Base-by-base conservation (phyloP, 2,888 invertebrate genomes). In the Phrixothrix hirtus region DNA sequence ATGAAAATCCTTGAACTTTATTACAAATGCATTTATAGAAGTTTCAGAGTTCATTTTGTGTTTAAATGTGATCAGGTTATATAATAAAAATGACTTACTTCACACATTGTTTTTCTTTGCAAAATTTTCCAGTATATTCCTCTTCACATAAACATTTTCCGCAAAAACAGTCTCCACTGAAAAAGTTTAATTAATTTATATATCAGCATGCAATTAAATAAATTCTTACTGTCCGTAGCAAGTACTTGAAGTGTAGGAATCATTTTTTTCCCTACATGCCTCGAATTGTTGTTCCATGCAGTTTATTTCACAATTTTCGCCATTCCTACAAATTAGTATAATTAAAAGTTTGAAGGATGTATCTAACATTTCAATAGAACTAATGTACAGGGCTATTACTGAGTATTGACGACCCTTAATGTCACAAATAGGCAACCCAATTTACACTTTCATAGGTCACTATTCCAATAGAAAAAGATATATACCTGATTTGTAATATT, bases 121-220 rank as follows among this genome's bases (percentile, higher is more conserved):
- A 87, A 67, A 75, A 86, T 13, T 77, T 73, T 10, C 87, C 86
- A 39, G 66, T 77, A 61, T 74, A 83, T 1, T 82, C 84, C 0
- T 65, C 61, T 65, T 84, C 83, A 68, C 93, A 93, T 14, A 76
- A 74, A 70, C 93, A 94, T 48, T 75, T 75, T 21, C 90, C 89
- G 68, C 92, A 94, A 32, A 83, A 76, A 69, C 94, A 94, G 58
- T 85, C 83, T 0, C 94, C 94, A 2, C 82, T 82, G 47, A 30
- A 59, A 57, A 42, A 15, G 7, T 4, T 2, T 17, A 16, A 34
- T 13, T 14, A 29, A 12, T 3, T 31, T 31, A n/a, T n/a, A n/a
- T n/a, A n/a, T n/a, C n/a, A n/a, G n/a, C n/a, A n/a, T n/a, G n/a
- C n/a, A n/a, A n/a, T n/a, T n/a, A n/a, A n/a, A n/a, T n/a, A 16